Evolutionary conservation across 2,888 invertebrate genomes (phyloP).

Genomic region (Autographa pulchrina): DNA sequence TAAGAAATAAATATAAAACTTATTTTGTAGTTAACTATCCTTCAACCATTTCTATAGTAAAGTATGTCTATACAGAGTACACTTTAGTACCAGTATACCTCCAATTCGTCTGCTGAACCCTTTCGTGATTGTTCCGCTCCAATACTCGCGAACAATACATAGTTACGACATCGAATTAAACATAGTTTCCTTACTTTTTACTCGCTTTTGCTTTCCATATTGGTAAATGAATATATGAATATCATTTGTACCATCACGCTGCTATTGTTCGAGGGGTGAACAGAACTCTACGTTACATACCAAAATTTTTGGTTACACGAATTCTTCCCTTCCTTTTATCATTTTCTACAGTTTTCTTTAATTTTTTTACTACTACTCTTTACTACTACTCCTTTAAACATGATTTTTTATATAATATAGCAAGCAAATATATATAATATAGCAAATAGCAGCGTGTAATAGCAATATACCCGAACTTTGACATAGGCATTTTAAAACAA

Average conservation of each 20-base stretch:
- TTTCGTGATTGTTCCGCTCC: conserved; percentile 51
- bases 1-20: no score
- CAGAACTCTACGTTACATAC: background rate
- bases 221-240: conserved; percentile 27
- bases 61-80: background rate
- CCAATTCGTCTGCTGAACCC: background rate
- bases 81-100: background rate
- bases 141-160: conserved; percentile 51
- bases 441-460: no score
- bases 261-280: background rate
- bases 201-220: conserved; percentile 29
- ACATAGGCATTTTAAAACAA: no score
- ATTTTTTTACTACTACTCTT: no score
- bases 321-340: no score
- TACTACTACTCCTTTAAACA: no score
- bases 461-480: no score
- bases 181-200: conserved; percentile 55
- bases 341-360: no score
- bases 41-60: background rate
- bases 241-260: background rate
- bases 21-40: no score
- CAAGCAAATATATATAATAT: no score
- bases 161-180: conserved; percentile 56
- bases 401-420: no score
- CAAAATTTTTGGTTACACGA: no score